A percentile compares a stretch with the other conserved stretches of the same genome.
These are phyloP conservation scores for Manduca sexta DNA, from an alignment of 1,140 invertebrate species.

Conservation along the genomic window DNA sequence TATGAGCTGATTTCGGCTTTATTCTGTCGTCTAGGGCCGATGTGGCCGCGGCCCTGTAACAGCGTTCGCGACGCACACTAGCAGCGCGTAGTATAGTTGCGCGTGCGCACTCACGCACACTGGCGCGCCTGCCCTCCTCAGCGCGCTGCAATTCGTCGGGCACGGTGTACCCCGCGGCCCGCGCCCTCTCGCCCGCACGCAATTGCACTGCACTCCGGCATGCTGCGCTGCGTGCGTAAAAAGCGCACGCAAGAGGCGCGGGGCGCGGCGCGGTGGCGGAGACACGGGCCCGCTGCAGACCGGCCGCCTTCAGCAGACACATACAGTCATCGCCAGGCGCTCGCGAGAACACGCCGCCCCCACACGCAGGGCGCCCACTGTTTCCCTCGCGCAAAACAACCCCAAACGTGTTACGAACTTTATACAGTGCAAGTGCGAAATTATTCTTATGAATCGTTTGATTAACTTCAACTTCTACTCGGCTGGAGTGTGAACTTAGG, in stretches of 20 bases:
- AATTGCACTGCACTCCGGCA: slow-evolving; percentile 66
- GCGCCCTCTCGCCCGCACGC: slow-evolving; percentile 55
- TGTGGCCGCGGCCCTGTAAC: slow-evolving; percentile 9
- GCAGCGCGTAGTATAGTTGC: slow-evolving; percentile 28
- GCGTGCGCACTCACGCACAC: slow-evolving; percentile 61
- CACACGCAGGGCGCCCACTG: slow-evolving; percentile 38
- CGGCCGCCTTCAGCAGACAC: slow-evolving; percentile 42
- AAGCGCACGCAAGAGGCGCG: slow-evolving; percentile 63
- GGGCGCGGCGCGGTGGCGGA: slow-evolving; percentile 37
- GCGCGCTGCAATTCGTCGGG: slow-evolving; percentile 68
- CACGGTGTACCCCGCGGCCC: slow-evolving; percentile 34
- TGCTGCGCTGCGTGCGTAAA: slow-evolving; percentile 64
- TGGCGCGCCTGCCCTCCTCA: slow-evolving; percentile 42
- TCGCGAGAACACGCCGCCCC: slow-evolving; percentile 64
- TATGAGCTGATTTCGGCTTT: slow-evolving; percentile 60
- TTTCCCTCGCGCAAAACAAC: slow-evolving; percentile 41
- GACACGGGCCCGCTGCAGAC: slow-evolving; percentile 35
- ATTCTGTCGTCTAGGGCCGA: slow-evolving; percentile 35
- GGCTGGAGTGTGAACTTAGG: neutral
- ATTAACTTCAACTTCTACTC: neutral
- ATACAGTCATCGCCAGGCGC: slow-evolving; percentile 56
- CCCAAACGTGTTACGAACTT: slow-evolving; percentile 51
- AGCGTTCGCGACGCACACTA: slow-evolving; percentile 28
- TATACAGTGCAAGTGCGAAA: slow-evolving; percentile 52
- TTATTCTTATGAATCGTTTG: slow-evolving; percentile 29